Conservation (phyloP, 2,797 vertebrate genomes). For the Echeneis naucrates region DNA sequence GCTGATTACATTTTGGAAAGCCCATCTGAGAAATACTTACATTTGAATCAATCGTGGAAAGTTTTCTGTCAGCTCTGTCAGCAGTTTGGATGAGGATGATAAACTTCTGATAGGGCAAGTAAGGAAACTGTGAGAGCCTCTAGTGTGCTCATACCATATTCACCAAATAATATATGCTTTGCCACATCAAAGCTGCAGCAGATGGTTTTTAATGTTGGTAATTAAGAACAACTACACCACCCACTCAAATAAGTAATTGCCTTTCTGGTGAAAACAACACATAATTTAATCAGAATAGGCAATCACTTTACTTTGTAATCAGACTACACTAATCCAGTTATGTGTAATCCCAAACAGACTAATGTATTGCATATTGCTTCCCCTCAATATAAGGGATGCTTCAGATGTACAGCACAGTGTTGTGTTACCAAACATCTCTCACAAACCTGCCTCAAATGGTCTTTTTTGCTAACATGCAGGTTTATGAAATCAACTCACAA, state of each 20-base stretch:
- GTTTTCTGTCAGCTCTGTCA: background rate
- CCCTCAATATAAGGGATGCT: background rate
- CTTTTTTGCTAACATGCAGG: background rate
- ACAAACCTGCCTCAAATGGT: conserved; percentile 1
- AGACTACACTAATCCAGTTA: background rate
- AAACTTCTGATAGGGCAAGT: conserved; percentile 2
- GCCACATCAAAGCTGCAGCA: background rate
- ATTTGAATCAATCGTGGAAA: conserved; percentile 18
- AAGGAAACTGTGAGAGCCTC: background rate
- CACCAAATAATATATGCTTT: background rate
- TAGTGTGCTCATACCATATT: background rate
- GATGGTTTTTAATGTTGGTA: background rate
- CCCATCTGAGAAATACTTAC: conserved; percentile 4
- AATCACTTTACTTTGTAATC: background rate
- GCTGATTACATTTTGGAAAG: conserved; percentile 32
- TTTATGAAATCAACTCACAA: background rate
- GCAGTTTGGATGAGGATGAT: background rate
- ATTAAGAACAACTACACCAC: background rate
- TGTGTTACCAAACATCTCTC: conserved; percentile 17
- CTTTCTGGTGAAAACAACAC: background rate
- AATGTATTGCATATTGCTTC: conserved; percentile 3
- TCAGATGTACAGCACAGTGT: background rate
- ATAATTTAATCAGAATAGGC: background rate
- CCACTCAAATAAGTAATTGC: background rate
- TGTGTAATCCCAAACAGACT: background rate